A percentile compares a stretch with the other conserved stretches of the same genome.
These are phyloP conservation scores for Mimumesa dahlbomi DNA, from an alignment of 2,888 invertebrate species.

Conservation along the genomic window DNA sequence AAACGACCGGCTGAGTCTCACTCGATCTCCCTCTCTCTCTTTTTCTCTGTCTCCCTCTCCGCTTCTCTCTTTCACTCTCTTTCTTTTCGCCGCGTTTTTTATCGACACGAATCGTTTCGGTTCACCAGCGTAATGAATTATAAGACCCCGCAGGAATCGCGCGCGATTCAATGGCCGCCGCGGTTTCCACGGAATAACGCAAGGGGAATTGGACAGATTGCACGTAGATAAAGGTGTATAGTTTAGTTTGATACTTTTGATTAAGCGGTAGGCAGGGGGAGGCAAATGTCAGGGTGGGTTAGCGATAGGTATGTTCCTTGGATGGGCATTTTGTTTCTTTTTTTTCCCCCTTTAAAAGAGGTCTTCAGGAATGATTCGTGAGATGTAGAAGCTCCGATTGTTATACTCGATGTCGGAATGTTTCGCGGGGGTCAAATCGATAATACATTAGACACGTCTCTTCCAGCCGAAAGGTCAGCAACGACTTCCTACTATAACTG, in stretches of 20 bases:
- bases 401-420: slow-evolving; percentile 40
- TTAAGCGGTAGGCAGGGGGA: too few species aligned
- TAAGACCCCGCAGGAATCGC: slow-evolving; percentile 54
- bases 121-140: slow-evolving; percentile 71
- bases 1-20: slow-evolving; percentile 51
- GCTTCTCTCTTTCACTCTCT: slow-evolving; percentile 28
- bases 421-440: slow-evolving; percentile 64
- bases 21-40: too few species aligned
- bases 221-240: too few species aligned
- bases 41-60: not conserved
- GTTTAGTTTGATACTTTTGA: too few species aligned
- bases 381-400: slow-evolving; percentile 64
- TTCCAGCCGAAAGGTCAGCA: slow-evolving; percentile 40
- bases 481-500: slow-evolving; percentile 52
- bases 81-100: too few species aligned
- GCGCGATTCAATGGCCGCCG: slow-evolving; percentile 29
- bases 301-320: too few species aligned
- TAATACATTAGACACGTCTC: slow-evolving; percentile 54
- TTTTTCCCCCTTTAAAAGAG: too few species aligned
- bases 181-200: not conserved
- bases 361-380: not conserved
- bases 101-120: slow-evolving; percentile 67
- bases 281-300: too few species aligned
- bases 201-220: not conserved
- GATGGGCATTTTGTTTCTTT: too few species aligned